A percentile compares a stretch with the other conserved stretches of the same genome.
Conservation (phyloP, 2,888 invertebrate species). For the Shargacucullia verbasci region DNA sequence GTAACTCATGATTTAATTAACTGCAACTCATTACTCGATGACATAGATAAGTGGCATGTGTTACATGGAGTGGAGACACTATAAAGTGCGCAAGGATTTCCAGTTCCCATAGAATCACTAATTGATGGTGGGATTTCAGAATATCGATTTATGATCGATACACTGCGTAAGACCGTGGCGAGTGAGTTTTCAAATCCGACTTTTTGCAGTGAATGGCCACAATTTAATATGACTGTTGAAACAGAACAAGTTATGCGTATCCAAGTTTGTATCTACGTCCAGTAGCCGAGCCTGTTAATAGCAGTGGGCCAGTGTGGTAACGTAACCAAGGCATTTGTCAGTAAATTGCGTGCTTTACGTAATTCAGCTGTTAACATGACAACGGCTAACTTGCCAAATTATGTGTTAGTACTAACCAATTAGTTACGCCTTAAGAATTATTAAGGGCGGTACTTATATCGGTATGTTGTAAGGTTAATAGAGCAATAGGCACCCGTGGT, state of each 20-base stretch:
- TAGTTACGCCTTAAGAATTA: slow-evolving; percentile 82
- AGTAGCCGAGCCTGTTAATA: slow-evolving; percentile 63
- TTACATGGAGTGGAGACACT: not conserved
- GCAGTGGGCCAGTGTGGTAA: slow-evolving; percentile 68
- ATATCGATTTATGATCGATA: slow-evolving; percentile 11
- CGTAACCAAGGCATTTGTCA: slow-evolving; percentile 70
- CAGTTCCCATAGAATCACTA: slow-evolving; percentile 20
- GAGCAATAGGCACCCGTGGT: slow-evolving; percentile 52
- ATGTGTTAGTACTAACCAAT: slow-evolving; percentile 70
- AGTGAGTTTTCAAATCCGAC: slow-evolving; percentile 66
- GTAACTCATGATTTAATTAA: no score
- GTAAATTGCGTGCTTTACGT: slow-evolving; percentile 78
- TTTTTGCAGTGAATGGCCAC: slow-evolving; percentile 69
- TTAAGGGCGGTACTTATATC: slow-evolving; percentile 74
- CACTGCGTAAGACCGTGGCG: slow-evolving; percentile 50
- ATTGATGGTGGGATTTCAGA: slow-evolving; percentile 32
- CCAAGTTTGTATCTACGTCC: slow-evolving; percentile 65
- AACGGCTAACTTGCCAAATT: slow-evolving; percentile 70
- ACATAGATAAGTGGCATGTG: slow-evolving; percentile 19
- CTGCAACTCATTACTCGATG: not conserved
- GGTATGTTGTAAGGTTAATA: slow-evolving; percentile 69
- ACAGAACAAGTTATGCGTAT: slow-evolving; percentile 72
- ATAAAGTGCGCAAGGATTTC: slow-evolving; percentile 18
- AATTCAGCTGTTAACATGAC: slow-evolving; percentile 77
- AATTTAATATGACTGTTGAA: slow-evolving; percentile 68